phyloP scores from a whole-genome alignment of 2,797 vertebrate species.

The Kryptopterus vitreolus region DNA sequence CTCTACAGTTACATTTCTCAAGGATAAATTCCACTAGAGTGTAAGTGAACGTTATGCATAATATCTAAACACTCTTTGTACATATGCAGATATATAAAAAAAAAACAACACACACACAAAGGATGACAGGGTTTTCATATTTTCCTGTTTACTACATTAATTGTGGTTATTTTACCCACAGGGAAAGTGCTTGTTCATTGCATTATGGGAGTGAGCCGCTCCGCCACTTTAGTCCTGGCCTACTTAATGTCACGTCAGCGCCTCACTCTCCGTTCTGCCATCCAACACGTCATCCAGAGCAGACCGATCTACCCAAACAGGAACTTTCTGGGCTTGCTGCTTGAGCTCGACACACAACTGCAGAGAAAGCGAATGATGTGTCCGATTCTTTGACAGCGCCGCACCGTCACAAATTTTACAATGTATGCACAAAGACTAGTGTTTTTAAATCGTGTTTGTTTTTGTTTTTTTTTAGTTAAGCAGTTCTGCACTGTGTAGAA shows the following conservation, averaged over 20 bases:
- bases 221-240: constrained; percentile 85
- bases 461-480: not conserved
- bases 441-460: not conserved
- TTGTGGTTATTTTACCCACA: constrained; percentile 58
- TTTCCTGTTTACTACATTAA: not conserved
- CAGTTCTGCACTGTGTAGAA: not conserved
- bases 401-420: not conserved
- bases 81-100: not conserved
- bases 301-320: constrained; percentile 80
- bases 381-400: constrained; percentile 70
- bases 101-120: too few relatives aligned
- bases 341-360: constrained; percentile 73
- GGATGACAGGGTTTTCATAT: not conserved
- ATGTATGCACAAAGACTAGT: constrained; percentile 6
- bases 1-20: constrained; percentile 5
- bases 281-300: constrained; percentile 76
- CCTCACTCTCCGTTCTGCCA: constrained; percentile 78
- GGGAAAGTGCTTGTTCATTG: constrained; percentile 95
- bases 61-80: not conserved
- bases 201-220: constrained; percentile 94
- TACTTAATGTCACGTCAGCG: constrained; percentile 88
- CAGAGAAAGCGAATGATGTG: constrained; percentile 70
- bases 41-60: not conserved
- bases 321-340: constrained; percentile 77
- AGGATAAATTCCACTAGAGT: not conserved